Base-by-base conservation (phyloP, 2,113 vertebrate genomes). In the Grus americana region DNA sequence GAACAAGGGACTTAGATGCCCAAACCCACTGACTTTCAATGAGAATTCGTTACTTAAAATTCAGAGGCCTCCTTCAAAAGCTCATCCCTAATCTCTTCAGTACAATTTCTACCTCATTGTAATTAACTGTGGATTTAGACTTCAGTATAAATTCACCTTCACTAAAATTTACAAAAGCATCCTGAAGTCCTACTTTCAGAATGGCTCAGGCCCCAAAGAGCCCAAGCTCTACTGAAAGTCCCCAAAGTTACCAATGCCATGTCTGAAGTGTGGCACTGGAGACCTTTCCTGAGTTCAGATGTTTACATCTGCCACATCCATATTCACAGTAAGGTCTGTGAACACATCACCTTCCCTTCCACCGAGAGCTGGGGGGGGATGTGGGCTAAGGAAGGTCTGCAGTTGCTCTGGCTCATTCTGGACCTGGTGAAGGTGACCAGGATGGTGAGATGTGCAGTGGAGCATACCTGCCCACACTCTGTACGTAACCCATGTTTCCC, bases 11-110 rank as follows among this genome's bases (percentile, higher is more conserved):
- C 68, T 75, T 81, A 85, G 44, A 88, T 65, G 65, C 52, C 49
- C 76, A 89, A 92, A 87, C 46, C 61, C 40, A 52, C 21, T 68
- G 92, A 93, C 70, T 95, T 93, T 95, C 94, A 92, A 70, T 92
- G 83, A 92, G 86, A 94, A 87, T 15, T 44, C 14, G 32, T 74
- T 95, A 72, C 54, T 96, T 95, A 82, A 93, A 84, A 94, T 93
- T 95, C 96, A 89, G 80, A 92, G 46, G 15, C 24, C 61, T 96
- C n/a, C 54, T 96, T 94, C 86, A 92, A 86, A 94, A 96, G 76
- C 91, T 94, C 95, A 92, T 79, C 80, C 61, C 58, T 95, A 93
- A 97, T 96, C 94, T 95, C 87, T 93, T 93, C 91, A 95, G 95
- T 95, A 79, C 68, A 87, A 82, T 89, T 96, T 93, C 88, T 81